Conservation (phyloP, 2,797 vertebrate species). For the Lepus townsendii region DNA sequence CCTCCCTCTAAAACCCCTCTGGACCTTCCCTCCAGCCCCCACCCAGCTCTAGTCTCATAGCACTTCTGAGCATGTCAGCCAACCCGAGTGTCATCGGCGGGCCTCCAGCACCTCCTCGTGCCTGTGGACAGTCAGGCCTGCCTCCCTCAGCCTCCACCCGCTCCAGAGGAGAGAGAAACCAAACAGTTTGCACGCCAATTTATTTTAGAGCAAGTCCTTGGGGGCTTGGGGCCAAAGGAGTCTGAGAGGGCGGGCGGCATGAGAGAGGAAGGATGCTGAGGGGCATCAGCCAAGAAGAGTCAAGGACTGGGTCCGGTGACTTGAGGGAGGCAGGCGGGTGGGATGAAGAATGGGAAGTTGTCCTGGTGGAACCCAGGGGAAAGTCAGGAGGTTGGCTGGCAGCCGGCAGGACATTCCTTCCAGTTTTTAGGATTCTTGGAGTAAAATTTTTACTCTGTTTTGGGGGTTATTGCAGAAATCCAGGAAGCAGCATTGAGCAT, state of each 20-base stretch:
- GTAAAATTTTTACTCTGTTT: neutral
- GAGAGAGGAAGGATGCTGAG: neutral
- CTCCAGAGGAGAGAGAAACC: neutral
- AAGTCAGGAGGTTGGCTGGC: neutral
- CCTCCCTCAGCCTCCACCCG: neutral
- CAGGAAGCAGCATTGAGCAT: constrained; percentile 69
- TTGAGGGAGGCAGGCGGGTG: neutral
- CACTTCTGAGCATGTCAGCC: neutral
- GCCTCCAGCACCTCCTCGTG: neutral
- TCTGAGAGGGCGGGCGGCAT: neutral
- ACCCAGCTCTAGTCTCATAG: neutral
- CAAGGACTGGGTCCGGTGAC: neutral
- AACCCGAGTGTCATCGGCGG: neutral
- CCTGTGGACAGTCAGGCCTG: neutral
- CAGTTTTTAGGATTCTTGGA: neutral
- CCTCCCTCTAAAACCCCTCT: too few species aligned
- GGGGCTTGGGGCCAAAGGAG: neutral
- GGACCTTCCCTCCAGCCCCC: too few species aligned
- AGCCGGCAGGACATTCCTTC: neutral
- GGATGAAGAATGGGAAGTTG: neutral
- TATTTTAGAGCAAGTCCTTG: constrained; percentile 61
- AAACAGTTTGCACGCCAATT: neutral
- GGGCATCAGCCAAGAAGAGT: neutral
- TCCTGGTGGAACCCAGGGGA: neutral
- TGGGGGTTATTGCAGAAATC: constrained; percentile 74